Percentiles rank a stretch among this genome's conserved stretches.
Conservation (phyloP, 1,140 invertebrate genomes). For the Lordiphosa clarofinis region DNA sequence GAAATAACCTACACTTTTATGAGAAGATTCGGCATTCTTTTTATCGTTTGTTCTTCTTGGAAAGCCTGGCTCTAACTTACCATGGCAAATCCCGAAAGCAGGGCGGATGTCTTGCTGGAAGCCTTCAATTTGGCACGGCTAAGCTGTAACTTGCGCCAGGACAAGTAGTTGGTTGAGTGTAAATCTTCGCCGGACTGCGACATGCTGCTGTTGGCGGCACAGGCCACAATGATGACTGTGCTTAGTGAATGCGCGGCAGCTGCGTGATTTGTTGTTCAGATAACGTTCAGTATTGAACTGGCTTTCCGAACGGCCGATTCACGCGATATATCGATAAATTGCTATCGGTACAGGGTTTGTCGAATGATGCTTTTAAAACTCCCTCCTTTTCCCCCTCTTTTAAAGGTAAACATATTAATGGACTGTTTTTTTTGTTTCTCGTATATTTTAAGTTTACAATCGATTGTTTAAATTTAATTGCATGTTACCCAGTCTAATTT, state of each 20-base stretch:
- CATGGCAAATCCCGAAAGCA: slow-evolving; percentile 98
- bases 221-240: slow-evolving; percentile 32
- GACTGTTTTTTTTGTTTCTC: slow-evolving; percentile 42
- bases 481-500: slow-evolving; percentile 64
- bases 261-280: no score
- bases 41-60: no score
- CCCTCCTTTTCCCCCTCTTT: background rate
- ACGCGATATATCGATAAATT: no score
- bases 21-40: no score
- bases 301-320: no score
- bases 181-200: slow-evolving; percentile 86
- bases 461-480: slow-evolving; percentile 61
- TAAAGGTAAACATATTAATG: slow-evolving; percentile 19
- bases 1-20: no score
- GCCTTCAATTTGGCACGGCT: slow-evolving; percentile 97
- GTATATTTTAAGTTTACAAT: slow-evolving; percentile 68
- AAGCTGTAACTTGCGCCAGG: slow-evolving; percentile 94
- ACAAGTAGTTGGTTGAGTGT: slow-evolving; percentile 90
- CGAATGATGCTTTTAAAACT: no score
- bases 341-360: no score
- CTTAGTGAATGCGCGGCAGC: slow-evolving; percentile 25
- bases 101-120: slow-evolving; percentile 96
- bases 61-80: slow-evolving; percentile 81
- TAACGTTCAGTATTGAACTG: no score
- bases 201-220: slow-evolving; percentile 80